A percentile compares a stretch with the other conserved stretches of the same genome.
Evolutionary conservation across 2,888 invertebrate species (phyloP).

Genomic region (Epinotia bilunana): DNA sequence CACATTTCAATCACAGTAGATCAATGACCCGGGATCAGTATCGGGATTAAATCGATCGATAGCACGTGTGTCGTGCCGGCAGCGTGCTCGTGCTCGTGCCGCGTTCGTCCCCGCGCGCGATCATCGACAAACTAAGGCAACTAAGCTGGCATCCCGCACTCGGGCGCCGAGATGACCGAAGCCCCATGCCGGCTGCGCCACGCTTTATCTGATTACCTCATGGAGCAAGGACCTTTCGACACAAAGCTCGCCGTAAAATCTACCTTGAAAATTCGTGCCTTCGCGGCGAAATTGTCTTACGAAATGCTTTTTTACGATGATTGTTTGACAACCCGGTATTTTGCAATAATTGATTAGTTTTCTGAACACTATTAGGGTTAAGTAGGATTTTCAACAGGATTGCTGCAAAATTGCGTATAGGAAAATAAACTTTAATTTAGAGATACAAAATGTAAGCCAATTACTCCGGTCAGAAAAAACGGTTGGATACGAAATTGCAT

Average conservation of each 20-base stretch:
- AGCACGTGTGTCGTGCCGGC: slow-evolving; percentile 50
- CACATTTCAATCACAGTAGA: slow-evolving; percentile 46
- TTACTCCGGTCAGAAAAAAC: too few species aligned
- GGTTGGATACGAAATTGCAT: too few species aligned
- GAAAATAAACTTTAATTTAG: too few species aligned
- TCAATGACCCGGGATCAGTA: slow-evolving; percentile 52
- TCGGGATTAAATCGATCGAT: slow-evolving; percentile 48
- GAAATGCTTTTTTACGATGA: slow-evolving; percentile 46
- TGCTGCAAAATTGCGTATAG: neutral
- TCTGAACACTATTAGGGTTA: slow-evolving; percentile 34
- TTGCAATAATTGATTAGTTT: slow-evolving; percentile 49
- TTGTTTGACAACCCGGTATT: slow-evolving; percentile 28
- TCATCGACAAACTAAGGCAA: slow-evolving; percentile 69
- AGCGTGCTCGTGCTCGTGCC: slow-evolving; percentile 50
- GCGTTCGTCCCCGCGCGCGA: slow-evolving; percentile 77
- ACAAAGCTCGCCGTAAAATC: slow-evolving; percentile 78
- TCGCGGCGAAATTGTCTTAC: slow-evolving; percentile 68
- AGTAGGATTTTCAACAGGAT: neutral
- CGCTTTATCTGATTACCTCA: slow-evolving; percentile 79
- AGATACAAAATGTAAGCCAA: too few species aligned
- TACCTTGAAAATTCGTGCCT: slow-evolving; percentile 74
- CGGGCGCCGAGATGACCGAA: slow-evolving; percentile 66
- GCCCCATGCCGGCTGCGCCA: slow-evolving; percentile 70
- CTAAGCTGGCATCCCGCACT: slow-evolving; percentile 48
- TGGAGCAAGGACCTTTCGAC: slow-evolving; percentile 82